Evolutionary conservation across 2,113 vertebrate species (phyloP).

Genomic region (Aegithalos caudatus): DNA sequence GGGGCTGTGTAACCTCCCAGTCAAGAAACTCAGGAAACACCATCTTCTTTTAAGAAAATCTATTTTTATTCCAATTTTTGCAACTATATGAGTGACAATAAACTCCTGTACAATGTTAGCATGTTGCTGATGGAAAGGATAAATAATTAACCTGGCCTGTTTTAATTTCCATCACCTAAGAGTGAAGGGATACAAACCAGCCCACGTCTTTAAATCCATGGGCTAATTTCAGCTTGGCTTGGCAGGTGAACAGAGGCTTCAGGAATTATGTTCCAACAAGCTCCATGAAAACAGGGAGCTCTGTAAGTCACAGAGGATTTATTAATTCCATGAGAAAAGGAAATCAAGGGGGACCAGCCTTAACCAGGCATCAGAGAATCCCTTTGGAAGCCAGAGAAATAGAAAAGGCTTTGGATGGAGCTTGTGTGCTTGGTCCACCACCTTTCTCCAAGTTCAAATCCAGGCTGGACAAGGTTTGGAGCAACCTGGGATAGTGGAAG

Average conservation of each 20-base stretch:
- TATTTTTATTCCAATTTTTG: background rate
- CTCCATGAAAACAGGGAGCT: background rate
- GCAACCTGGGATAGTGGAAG: background rate
- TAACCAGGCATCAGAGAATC: background rate
- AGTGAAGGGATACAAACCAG: background rate
- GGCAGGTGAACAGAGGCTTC: slow-evolving; percentile 46
- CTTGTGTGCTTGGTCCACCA: background rate
- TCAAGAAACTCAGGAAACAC: background rate
- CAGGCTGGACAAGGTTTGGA: background rate
- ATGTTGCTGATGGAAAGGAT: background rate
- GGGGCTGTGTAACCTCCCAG: background rate
- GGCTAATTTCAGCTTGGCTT: slow-evolving; percentile 41
- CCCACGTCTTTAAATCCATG: background rate
- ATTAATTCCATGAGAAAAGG: background rate
- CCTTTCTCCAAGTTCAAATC: background rate
- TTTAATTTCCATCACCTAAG: slow-evolving; percentile 1
- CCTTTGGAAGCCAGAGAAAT: background rate
- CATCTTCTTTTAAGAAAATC: background rate
- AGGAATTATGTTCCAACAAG: background rate
- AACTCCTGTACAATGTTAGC: background rate
- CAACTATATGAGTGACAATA: background rate
- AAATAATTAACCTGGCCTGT: background rate
- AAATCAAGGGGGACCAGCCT: background rate
- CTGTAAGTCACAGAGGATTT: background rate
- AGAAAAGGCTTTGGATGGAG: background rate